A percentile compares a stretch with the other conserved stretches of the same genome.
These are phyloP conservation scores for Molothrus aeneus DNA, from an alignment of 2,797 vertebrate species.

Conservation along the genomic window DNA sequence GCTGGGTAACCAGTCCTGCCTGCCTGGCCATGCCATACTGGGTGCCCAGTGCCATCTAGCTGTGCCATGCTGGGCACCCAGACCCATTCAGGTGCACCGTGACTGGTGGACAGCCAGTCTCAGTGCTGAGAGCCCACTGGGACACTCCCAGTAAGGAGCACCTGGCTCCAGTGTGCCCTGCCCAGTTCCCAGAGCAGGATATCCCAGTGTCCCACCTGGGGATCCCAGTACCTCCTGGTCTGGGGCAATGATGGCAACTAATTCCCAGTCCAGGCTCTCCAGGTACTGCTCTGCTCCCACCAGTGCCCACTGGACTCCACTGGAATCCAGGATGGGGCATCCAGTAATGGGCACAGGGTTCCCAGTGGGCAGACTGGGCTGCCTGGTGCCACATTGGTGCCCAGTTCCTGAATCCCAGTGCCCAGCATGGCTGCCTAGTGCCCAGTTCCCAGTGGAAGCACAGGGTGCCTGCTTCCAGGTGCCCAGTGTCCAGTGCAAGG, in stretches of 20 bases:
- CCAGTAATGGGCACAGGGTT: not conserved
- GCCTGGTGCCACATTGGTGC: not conserved
- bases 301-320: not conserved
- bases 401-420: not conserved
- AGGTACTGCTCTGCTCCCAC: not conserved
- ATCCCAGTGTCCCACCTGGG: not conserved
- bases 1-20: not conserved
- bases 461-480: not conserved
- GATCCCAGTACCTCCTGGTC: not conserved
- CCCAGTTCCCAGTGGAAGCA: not conserved
- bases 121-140: not conserved
- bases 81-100: not conserved
- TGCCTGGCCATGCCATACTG: not conserved
- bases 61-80: not conserved
- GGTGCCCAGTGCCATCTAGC: accelerated
- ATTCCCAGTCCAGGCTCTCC: not conserved
- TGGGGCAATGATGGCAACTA: not conserved
- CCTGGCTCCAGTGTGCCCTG: not conserved
- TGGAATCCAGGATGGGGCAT: not conserved
- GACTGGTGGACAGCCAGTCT: not conserved
- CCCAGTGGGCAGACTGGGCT: not conserved
- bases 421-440: not conserved
- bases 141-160: not conserved
- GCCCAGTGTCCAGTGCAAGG: not conserved
- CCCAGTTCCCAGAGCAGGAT: not conserved